These are phyloP conservation scores for Quiscalus mexicanus DNA, from an alignment of 2,113 vertebrate genomes.

Conservation along the genomic window DNA sequence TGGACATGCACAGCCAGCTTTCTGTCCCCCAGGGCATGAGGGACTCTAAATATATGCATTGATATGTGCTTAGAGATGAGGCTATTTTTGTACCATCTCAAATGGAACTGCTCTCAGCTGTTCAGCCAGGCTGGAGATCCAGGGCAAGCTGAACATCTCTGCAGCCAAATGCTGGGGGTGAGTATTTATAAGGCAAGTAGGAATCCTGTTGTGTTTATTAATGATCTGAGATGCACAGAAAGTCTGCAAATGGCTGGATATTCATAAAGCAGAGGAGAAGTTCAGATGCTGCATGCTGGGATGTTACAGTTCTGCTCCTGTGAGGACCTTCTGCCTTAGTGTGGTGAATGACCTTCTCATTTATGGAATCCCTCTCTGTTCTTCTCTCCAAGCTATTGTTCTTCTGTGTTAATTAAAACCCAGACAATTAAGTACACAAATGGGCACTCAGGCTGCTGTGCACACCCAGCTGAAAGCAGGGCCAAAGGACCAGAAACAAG, in stretches of 20 bases:
- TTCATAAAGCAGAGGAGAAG: background rate
- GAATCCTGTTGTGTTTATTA: background rate
- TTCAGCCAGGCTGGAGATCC: background rate
- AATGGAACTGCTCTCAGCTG: background rate
- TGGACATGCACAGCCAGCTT: background rate
- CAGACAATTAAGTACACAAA: background rate
- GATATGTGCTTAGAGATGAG: background rate
- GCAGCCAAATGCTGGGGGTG: background rate
- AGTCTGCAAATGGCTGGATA: background rate
- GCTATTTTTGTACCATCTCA: background rate
- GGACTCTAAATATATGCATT: background rate
- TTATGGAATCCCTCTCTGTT: background rate
- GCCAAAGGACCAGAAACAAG: background rate
- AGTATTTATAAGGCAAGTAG: background rate
- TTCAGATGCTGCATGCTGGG: background rate
- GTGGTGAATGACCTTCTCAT: background rate
- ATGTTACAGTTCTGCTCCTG: background rate
- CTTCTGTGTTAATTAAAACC: constrained; percentile 42
- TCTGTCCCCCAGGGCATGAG: background rate
- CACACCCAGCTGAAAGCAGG: background rate
- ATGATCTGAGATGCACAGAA: background rate
- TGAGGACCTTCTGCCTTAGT: background rate
- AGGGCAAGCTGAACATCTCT: background rate
- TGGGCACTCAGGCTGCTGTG: background rate
- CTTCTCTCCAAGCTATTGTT: background rate